Conservation (phyloP, 2,797 vertebrate species). For the Microctenopoma lineatum region DNA sequence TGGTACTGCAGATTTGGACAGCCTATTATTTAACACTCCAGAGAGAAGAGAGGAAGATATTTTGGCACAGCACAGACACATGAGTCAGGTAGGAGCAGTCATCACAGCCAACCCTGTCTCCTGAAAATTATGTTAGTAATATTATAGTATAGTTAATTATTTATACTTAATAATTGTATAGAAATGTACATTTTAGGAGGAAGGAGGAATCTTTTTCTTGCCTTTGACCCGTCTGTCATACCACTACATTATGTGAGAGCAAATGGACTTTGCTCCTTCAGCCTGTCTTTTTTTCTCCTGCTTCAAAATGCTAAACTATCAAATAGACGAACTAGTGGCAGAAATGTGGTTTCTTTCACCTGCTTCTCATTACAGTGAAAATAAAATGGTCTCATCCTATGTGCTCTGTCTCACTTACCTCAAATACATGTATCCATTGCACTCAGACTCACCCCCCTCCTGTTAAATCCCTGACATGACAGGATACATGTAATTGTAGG, state of each 20-base stretch:
- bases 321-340: background rate
- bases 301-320: constrained; percentile 13
- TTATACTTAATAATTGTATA: too few species aligned
- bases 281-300: constrained; percentile 1
- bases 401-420: background rate
- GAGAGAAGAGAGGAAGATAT: constrained; percentile 25
- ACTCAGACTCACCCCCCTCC: constrained; percentile 39
- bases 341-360: too few species aligned
- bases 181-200: too few species aligned
- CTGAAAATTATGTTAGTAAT: too few species aligned
- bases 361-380: constrained; percentile 10
- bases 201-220: constrained; percentile 29
- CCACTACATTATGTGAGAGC: constrained; percentile 11
- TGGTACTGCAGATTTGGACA: constrained; percentile 24
- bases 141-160: too few species aligned
- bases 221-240: constrained; percentile 8
- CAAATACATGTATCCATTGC: constrained; percentile 5
- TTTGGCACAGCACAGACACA: constrained; percentile 41
- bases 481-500: constrained; percentile 60
- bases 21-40: constrained; percentile 46
- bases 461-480: constrained; percentile 51
- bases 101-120: constrained; percentile 24
- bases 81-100: constrained; percentile 46
- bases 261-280: background rate
- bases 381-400: background rate